A percentile compares a stretch with the other conserved stretches of the same genome.
These are phyloP conservation scores for Bolinopsis microptera DNA, from an alignment of 37 sponge, comb jelly and placozoan species.

Conservation along the genomic window DNA sequence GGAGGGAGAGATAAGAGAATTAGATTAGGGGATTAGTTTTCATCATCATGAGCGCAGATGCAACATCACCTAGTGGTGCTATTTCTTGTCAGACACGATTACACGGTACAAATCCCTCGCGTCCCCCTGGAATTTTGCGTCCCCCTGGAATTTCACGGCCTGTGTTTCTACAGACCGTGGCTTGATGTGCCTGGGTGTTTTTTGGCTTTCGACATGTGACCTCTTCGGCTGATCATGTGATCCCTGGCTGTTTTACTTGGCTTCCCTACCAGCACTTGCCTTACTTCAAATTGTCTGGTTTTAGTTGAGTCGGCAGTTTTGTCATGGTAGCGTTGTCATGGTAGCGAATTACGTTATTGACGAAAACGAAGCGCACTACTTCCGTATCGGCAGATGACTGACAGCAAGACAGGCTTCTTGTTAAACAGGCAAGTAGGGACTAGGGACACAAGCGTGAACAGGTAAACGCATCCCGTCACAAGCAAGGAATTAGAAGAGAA, in stretches of 20 bases:
- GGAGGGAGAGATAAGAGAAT: constrained; percentile 64
- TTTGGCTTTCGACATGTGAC: constrained; percentile 11
- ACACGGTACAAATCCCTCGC: neutral
- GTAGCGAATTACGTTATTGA: neutral
- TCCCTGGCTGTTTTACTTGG: constrained; percentile 27
- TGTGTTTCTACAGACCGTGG: neutral
- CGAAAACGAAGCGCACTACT: neutral
- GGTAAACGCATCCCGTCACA: neutral
- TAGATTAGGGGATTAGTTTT: constrained; percentile 56
- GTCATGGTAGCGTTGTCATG: neutral
- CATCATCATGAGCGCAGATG: constrained; percentile 19
- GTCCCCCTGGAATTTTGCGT: neutral
- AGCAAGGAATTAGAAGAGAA: neutral
- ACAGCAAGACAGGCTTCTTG: neutral
- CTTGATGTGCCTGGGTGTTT: neutral
- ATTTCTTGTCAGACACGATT: neutral
- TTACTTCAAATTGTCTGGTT: constrained; percentile 59
- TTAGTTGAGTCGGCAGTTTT: constrained; percentile 56
- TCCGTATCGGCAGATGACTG: neutral
- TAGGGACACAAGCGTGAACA: neutral
- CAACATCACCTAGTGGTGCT: neutral
- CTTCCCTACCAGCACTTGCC: constrained; percentile 37
- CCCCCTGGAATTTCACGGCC: neutral
- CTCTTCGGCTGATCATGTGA: neutral
- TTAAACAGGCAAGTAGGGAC: neutral